Percentiles rank a stretch among this genome's conserved stretches.
These are phyloP conservation scores for Vanessa atalanta DNA, from an alignment of 1,140 invertebrate genomes.

Conservation along the genomic window DNA sequence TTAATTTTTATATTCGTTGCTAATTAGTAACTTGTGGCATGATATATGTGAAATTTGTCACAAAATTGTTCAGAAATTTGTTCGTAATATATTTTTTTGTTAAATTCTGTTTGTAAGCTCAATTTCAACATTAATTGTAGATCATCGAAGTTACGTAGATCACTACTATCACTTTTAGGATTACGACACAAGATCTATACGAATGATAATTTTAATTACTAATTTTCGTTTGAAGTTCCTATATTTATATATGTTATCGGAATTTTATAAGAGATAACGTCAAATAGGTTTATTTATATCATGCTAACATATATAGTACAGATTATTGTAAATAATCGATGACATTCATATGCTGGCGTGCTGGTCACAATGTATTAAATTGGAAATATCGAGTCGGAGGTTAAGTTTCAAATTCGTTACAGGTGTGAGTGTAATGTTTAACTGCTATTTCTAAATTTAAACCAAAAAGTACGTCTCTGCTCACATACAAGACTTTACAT, in stretches of 20 bases:
- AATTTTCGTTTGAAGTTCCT: background rate
- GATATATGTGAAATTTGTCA: background rate
- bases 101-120: slow-evolving; percentile 10
- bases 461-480: background rate
- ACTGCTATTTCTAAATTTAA: background rate
- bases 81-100: background rate
- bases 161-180: background rate
- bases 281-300: background rate
- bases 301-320: background rate
- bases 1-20: slow-evolving; percentile 9
- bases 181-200: too few species aligned
- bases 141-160: background rate
- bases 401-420: background rate
- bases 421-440: background rate
- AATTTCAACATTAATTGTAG: slow-evolving; percentile 1
- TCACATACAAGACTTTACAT: too few species aligned
- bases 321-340: background rate
- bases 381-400: background rate
- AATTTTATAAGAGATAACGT: background rate
- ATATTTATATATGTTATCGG: background rate
- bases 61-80: background rate
- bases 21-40: slow-evolving; percentile 6
- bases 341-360: background rate
- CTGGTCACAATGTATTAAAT: background rate
- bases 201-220: too few species aligned